Evolutionary conservation across 2,113 vertebrate genomes (phyloP).

Genomic region (Baryphthengus martii): DNA sequence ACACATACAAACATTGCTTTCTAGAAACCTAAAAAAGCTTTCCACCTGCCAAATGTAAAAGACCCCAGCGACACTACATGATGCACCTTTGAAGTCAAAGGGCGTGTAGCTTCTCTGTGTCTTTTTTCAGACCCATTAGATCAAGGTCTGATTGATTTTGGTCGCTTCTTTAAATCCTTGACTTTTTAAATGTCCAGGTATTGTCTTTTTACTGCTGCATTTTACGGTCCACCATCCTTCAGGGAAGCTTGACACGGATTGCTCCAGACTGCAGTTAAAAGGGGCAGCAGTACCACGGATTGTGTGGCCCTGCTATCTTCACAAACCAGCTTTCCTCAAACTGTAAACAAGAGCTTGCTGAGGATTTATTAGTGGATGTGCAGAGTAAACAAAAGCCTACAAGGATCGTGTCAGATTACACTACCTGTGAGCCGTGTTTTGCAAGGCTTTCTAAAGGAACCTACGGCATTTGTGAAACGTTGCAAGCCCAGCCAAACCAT

Average conservation of each 20-base stretch:
- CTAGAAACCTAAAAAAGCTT: background rate
- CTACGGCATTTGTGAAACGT: background rate
- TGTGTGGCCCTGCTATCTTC: slow-evolving; percentile 1
- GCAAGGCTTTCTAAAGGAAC: background rate
- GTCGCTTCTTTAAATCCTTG: background rate
- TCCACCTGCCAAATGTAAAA: background rate
- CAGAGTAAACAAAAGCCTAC: slow-evolving; percentile 47
- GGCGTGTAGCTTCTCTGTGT: background rate
- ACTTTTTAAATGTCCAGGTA: slow-evolving; percentile 27
- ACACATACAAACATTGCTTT: background rate
- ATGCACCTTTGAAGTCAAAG: background rate
- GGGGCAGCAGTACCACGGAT: background rate
- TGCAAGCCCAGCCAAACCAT: background rate
- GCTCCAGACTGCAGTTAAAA: background rate
- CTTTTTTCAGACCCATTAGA: background rate
- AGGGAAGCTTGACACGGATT: background rate
- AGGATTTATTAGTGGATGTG: slow-evolving; percentile 45
- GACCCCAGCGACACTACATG: background rate
- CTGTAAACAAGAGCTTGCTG: slow-evolving; percentile 45
- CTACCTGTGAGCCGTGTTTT: background rate
- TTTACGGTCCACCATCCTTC: background rate
- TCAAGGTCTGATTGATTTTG: background rate
- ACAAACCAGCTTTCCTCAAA: slow-evolving; percentile 31
- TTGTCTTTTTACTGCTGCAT: background rate
- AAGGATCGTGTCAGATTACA: background rate